A percentile compares a stretch with the other conserved stretches of the same genome.
Evolutionary conservation across 2,113 vertebrate species (phyloP).

Genomic region (Probosciger aterrimus): DNA sequence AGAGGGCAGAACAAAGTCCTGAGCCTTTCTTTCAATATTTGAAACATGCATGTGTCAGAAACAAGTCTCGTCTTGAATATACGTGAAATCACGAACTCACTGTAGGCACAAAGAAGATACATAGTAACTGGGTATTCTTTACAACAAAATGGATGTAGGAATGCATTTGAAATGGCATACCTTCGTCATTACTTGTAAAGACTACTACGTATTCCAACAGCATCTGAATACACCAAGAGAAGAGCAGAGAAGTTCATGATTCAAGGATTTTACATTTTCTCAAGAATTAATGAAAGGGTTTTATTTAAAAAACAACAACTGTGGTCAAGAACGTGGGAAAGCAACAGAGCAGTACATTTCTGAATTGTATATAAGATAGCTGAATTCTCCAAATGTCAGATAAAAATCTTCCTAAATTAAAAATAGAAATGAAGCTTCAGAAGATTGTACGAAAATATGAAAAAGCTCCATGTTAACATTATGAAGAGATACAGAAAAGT

Average conservation of each 20-base stretch:
- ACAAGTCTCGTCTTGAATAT: not conserved
- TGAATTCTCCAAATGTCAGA: not conserved
- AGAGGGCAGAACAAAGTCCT: not conserved
- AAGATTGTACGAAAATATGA: not conserved
- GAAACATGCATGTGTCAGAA: not conserved
- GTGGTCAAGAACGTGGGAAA: not conserved
- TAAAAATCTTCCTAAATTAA: not conserved
- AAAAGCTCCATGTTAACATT: not conserved
- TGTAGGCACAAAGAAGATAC: not conserved
- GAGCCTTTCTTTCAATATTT: not conserved
- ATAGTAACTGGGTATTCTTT: not conserved
- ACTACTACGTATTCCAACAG: not conserved
- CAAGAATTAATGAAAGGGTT: not conserved
- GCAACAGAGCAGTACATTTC: not conserved
- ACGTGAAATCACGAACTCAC: not conserved
- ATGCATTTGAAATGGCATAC: not conserved
- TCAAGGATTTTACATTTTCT: not conserved
- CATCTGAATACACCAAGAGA: not conserved
- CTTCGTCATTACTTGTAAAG: not conserved
- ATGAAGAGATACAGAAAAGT: not conserved
- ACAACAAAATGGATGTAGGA: not conserved
- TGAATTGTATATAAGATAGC: not conserved
- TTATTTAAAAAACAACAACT: not conserved
- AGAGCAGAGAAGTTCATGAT: not conserved
- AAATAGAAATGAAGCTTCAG: not conserved